Evolutionary conservation across 2,113 vertebrate genomes (phyloP).

Genomic region (Narcine bancroftii): DNA sequence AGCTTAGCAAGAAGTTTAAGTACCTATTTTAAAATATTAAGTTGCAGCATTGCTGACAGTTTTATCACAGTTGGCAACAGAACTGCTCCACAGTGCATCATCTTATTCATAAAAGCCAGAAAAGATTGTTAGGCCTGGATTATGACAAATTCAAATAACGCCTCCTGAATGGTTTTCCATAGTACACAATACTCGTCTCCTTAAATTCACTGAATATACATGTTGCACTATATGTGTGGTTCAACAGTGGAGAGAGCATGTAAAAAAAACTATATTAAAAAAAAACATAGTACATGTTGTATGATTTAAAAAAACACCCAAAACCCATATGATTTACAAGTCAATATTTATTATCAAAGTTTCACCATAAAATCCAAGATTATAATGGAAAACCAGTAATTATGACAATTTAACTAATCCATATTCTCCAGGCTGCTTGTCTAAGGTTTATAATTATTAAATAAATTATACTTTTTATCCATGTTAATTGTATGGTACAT

Average conservation of each 20-base stretch:
- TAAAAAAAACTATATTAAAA: not conserved
- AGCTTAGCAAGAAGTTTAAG: not conserved
- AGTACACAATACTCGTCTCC: not conserved
- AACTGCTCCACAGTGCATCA: not conserved
- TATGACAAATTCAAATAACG: not conserved
- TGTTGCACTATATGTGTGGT: not conserved
- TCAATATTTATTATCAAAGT: not conserved
- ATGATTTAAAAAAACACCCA: not conserved
- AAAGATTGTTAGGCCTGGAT: not conserved
- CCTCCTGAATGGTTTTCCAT: not conserved
- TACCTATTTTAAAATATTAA: not conserved
- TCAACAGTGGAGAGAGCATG: not conserved
- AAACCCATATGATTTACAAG: not conserved
- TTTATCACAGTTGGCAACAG: slow-evolving; percentile 7
- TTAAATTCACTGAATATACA: not conserved
- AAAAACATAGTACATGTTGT: not conserved
- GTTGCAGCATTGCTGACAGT: not conserved
- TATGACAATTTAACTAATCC: not conserved
- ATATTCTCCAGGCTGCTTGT: not conserved
- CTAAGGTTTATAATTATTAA: not conserved
- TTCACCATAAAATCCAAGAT: not conserved
- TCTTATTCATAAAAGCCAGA: not conserved
- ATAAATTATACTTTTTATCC: not conserved
- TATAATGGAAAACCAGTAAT: not conserved
- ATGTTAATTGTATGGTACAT: not conserved